Conservation (phyloP, 2,797 vertebrate genomes). For the Anabacerthia variegaticeps region DNA sequence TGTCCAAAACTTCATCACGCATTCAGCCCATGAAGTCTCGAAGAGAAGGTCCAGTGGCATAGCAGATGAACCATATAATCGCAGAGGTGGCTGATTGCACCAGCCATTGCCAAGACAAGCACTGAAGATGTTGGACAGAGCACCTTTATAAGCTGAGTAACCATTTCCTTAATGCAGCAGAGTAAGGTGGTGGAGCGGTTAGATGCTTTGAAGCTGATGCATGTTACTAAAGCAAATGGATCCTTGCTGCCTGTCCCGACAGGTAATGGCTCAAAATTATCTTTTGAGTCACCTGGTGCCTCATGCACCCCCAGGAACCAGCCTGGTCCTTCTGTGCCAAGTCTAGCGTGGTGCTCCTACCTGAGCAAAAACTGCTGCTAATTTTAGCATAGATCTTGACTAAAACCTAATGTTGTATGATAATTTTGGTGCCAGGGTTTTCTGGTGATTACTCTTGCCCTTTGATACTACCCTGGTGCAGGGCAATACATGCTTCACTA, state of each 20-base stretch:
- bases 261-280: not conserved
- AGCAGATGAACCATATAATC: not conserved
- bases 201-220: not conserved
- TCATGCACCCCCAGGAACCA: rapidly evolving
- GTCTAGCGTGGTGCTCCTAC: not conserved
- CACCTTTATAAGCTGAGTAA: not conserved
- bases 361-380: not conserved
- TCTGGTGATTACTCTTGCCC: not conserved
- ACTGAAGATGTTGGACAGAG: not conserved
- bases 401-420: not conserved
- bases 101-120: not conserved
- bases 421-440: not conserved
- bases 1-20: not conserved
- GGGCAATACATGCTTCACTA: not conserved
- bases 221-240: not conserved
- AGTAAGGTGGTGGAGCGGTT: not conserved
- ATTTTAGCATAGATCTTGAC: not conserved
- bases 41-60: not conserved
- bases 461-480: not conserved
- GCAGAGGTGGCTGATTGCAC: not conserved
- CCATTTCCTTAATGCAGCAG: not conserved
- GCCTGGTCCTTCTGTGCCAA: not conserved
- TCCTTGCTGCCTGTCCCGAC: not conserved
- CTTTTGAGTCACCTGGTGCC: not conserved
- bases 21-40: not conserved